Evolutionary conservation across 1,140 invertebrate species (phyloP).

Genomic region (Mylabris phalerata): DNA sequence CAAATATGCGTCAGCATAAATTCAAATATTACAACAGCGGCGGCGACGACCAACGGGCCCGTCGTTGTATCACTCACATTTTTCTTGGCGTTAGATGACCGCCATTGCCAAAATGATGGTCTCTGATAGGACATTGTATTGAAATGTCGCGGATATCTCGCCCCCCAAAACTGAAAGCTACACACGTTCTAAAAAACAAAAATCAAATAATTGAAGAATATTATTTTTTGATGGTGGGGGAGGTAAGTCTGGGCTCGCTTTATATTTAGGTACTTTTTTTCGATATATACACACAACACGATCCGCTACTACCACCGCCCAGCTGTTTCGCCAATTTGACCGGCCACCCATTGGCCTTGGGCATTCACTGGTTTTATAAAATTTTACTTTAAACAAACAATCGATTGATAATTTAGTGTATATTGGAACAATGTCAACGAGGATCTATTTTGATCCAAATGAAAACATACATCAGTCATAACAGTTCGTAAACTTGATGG

Average conservation of each 20-base stretch:
- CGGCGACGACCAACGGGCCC: background rate
- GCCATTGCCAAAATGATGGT: slow-evolving; percentile 51
- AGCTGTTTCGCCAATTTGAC: slow-evolving; percentile 16
- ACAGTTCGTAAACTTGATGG: slow-evolving; percentile 24
- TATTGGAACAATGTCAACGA: no score
- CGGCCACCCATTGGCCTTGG: background rate
- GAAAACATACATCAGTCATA: no score
- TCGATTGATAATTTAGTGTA: no score
- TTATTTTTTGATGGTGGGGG: slow-evolving; percentile 11
- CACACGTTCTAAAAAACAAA: background rate
- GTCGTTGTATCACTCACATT: slow-evolving; percentile 23
- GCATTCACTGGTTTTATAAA: no score
- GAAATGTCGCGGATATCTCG: no score
- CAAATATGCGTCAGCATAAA: background rate
- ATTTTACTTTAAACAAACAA: no score
- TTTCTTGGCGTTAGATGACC: slow-evolving; percentile 27
- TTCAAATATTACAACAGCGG: background rate
- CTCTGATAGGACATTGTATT: slow-evolving; percentile 47
- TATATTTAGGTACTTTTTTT: slow-evolving; percentile 26
- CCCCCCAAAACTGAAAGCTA: no score
- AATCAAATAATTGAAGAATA: slow-evolving; percentile 4
- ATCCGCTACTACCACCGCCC: background rate
- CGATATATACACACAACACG: no score
- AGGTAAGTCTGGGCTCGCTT: slow-evolving; percentile 18
- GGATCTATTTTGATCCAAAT: no score